Evolutionary conservation across 2,113 vertebrate species (phyloP).

Genomic region (Ictalurus furcatus): DNA sequence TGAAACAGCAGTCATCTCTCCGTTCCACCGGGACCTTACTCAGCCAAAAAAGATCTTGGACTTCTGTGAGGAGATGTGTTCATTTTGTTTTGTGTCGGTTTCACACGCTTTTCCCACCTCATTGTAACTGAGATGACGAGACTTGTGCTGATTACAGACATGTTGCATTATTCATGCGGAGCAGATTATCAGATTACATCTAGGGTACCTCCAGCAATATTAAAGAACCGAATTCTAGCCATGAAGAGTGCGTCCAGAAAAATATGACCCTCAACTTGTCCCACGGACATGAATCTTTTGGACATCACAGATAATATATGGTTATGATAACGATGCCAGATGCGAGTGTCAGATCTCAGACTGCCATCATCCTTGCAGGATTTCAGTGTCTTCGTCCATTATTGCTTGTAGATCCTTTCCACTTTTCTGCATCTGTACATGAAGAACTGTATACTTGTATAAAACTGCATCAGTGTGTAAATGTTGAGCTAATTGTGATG

Average conservation of each 20-base stretch:
- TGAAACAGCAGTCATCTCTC: slow-evolving; percentile 15
- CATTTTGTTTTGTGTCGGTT: background rate
- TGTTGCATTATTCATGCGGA: slow-evolving; percentile 33
- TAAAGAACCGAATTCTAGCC: background rate
- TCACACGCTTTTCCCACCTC: background rate
- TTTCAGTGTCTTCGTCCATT: background rate
- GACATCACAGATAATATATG: background rate
- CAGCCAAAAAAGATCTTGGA: background rate
- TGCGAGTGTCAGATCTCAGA: background rate
- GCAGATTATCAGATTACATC: slow-evolving; percentile 50
- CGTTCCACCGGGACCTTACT: background rate
- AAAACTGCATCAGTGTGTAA: background rate
- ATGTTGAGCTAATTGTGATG: background rate
- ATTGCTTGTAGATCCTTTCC: background rate
- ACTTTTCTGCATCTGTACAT: background rate
- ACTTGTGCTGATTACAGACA: slow-evolving; percentile 25
- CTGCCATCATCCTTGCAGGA: background rate
- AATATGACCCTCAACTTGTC: background rate
- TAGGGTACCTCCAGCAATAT: slow-evolving; percentile 3
- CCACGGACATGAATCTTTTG: too few relatives aligned
- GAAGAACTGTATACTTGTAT: background rate
- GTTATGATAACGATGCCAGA: background rate
- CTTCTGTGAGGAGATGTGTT: background rate
- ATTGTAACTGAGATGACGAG: slow-evolving; percentile 36
- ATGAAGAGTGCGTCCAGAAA: background rate